Conservation (phyloP, 2,113 vertebrate genomes). For the Tinamus guttatus region DNA sequence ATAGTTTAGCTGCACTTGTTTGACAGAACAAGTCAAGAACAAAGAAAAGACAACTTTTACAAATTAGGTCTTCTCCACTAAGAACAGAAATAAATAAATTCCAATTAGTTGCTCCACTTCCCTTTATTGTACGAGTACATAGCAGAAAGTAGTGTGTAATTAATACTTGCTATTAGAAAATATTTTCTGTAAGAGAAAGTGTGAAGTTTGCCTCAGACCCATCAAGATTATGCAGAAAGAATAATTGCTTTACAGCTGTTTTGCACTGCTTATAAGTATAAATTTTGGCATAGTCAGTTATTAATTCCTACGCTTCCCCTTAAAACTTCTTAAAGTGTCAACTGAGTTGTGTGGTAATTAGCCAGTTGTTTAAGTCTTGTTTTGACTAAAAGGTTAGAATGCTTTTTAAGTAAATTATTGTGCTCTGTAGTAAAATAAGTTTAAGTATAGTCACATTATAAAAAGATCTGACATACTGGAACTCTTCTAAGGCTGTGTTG, state of each 20-base stretch:
- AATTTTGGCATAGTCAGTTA: not conserved
- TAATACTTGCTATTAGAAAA: not conserved
- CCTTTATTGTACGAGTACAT: not conserved
- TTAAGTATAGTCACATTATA: not conserved
- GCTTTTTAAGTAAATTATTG: not conserved
- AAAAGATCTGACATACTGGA: not conserved
- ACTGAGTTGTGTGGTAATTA: not conserved
- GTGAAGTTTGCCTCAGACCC: not conserved
- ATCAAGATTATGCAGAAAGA: not conserved
- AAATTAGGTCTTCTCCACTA: not conserved
- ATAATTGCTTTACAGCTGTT: not conserved
- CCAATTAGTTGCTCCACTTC: not conserved
- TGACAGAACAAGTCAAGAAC: too few relatives aligned
- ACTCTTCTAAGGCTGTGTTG: not conserved
- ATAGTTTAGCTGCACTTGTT: not conserved
- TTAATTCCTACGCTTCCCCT: not conserved
- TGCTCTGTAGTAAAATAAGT: not conserved
- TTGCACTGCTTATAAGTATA: not conserved
- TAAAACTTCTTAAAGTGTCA: not conserved
- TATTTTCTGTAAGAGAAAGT: not conserved
- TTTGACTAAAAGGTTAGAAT: not conserved
- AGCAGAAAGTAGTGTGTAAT: not conserved
- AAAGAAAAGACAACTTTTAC: not conserved
- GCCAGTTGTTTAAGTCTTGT: not conserved
- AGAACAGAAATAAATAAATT: too few relatives aligned